Base-by-base conservation (phyloP, 2,888 invertebrate genomes). In the Protophormia terraenovae region DNA sequence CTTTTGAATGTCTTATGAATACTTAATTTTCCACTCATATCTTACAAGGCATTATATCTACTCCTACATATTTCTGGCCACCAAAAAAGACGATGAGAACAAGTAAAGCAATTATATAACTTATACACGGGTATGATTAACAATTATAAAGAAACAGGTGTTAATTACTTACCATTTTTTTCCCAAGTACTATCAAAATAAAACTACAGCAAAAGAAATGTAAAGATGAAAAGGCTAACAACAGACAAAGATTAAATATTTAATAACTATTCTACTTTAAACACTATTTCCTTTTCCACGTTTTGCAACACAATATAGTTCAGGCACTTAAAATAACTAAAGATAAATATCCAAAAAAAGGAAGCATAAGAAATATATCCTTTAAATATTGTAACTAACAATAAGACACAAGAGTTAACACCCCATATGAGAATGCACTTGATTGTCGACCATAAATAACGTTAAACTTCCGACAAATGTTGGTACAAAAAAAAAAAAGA, bases 371-470 rank as follows among this genome's bases (percentile, higher is more conserved):
- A 84, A 73, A 75, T 73, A 84, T 64, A 69, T 77, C 7, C 75
- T 29, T 71, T 72, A 76, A 84, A 78, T 76, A 77, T 76, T 84
- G 76, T 76, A 76, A 76, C 80, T 76, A 80, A 76, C 69, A 78
- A 80, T 73, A 80, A 73, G 80, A 80, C 80, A 80, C n/a, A 45
- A 35, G 55, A 72, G 77, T 85, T 85, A 85, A 85, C 78, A 82
- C 85, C 85, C 85, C 82, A 75, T 75, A 71, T 78, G 69, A 82
- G 82, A 85, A 85, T 85, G 85, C 85, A 82, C 85, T 85, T 85
- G 85, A 85, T 85, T 85, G 82, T 73, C 77, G 81, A 82, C 82
- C 82, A 85, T 85, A 85, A 82, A 85, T 85, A 85, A 85, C 85
- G 45, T 82, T 85, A 78, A 85, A 85, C 85, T 85, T 85, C 85